Evolutionary conservation across 2,113 vertebrate species (phyloP), one percentile per base, ranked within the genome.

Genomic region (Rhegmatorhina hoffmannsi): DNA sequence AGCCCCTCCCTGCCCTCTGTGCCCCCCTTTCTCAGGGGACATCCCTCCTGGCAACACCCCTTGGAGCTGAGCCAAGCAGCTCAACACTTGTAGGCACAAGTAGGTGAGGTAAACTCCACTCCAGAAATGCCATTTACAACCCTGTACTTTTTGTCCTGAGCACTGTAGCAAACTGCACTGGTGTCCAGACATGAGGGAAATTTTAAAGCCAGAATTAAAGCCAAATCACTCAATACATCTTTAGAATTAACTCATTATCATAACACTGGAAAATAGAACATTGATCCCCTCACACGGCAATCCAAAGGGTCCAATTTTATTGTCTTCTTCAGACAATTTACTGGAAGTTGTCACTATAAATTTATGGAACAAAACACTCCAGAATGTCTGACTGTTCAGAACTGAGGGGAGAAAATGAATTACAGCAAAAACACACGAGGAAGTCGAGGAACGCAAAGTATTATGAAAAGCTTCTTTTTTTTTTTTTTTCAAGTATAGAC

Each of bases 211-310:
- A 89, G 73, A 96, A 96, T 95, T 96, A 97, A 94, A 1, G 17
- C 67, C 88, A 92, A 94, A 93, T 91, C 94, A 92, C 66, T 96
- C 92, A 87, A 95, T 96, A 93, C 36, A 77, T 96, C 92, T 96
- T 92, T 80, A 94, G 95, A 97, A 96, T 94, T 88, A 96, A 93
- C 91, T 96, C 89, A 92, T 97, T 96, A 94, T 95, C 94, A 91
- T 97, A 97, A 93, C 64, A 2, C 83, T 96, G 89, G 94, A 97
- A 97, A 96, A 96, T 81, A 94, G 96, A 95, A 80, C 92, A 96
- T 95, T 95, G 97, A 96, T 97, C 94, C 85, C 90, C 89, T 91
- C 83, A 75, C 67, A 85, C 47, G 84, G 74, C 76, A 70, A 94
- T 92, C 82, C 83, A 75, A 94, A 84, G 63, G 68, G 70, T 60